Evolutionary conservation across 2,888 invertebrate species (phyloP).

Genomic region (Cerastis rubricosa): DNA sequence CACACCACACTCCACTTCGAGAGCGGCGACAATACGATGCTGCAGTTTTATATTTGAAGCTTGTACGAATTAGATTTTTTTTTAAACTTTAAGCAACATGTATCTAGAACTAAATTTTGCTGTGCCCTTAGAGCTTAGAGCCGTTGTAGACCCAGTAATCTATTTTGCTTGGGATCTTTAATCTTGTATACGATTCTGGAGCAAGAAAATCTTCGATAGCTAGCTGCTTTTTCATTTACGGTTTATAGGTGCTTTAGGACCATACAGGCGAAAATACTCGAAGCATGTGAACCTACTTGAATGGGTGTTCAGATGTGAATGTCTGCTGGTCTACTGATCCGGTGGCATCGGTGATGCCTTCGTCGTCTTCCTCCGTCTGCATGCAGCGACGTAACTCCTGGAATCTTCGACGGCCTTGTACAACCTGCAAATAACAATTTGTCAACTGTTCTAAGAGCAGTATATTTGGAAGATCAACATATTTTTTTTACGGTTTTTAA

Average conservation of each 20-base stretch:
- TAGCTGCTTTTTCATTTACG: background rate
- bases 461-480: background rate
- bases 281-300: constrained; percentile 85
- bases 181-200: background rate
- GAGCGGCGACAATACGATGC: too few relatives aligned
- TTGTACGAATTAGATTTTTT: too few relatives aligned
- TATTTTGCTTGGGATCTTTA: background rate
- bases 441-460: background rate
- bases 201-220: background rate
- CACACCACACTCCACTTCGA: too few relatives aligned
- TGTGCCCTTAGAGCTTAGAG: too few relatives aligned
- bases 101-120: too few relatives aligned
- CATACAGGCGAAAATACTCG: constrained; percentile 4
- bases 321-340: constrained; percentile 80
- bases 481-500: background rate
- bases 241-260: background rate
- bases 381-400: constrained; percentile 96
- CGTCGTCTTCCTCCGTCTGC: constrained; percentile 97
- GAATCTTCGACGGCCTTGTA: constrained; percentile 93
- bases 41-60: too few relatives aligned
- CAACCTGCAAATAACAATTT: constrained; percentile 80
- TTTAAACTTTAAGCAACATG: too few relatives aligned
- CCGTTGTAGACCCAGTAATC: too few relatives aligned
- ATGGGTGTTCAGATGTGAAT: constrained; percentile 95
- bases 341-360: constrained; percentile 92